These are phyloP conservation scores for Chymomyza caudatula DNA, from an alignment of 2,888 invertebrate species.

Conservation along the genomic window DNA sequence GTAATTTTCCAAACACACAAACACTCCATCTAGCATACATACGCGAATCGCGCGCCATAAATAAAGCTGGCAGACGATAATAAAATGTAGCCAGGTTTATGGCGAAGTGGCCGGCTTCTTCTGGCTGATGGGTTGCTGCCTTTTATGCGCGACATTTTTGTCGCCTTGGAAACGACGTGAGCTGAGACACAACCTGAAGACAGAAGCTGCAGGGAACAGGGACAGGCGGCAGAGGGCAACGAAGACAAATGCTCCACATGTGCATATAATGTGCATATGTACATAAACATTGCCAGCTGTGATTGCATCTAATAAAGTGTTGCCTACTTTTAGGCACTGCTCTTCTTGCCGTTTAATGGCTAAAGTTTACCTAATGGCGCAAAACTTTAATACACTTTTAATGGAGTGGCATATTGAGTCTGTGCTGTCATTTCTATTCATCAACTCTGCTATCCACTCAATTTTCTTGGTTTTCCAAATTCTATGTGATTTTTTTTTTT, in stretches of 20 bases:
- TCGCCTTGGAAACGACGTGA: background rate
- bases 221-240: too few relatives aligned
- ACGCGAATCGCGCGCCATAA: constrained; percentile 1
- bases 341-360: constrained; percentile 20
- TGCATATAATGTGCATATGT: background rate
- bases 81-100: constrained; percentile 10
- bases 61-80: constrained; percentile 24
- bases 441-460: background rate
- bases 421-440: background rate
- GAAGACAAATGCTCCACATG: background rate
- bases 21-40: constrained; percentile 5
- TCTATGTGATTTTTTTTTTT: constrained; percentile 58
- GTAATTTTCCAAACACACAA: background rate
- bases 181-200: background rate
- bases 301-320: background rate
- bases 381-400: constrained; percentile 18
- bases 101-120: background rate
- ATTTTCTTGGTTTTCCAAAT: constrained; percentile 25
- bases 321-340: background rate
- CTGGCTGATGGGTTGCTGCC: background rate
- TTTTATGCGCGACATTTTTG: constrained; percentile 1
- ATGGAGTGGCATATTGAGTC: background rate
- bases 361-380: constrained; percentile 29
- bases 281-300: background rate
- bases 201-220: too few relatives aligned